Base-by-base conservation (phyloP, 1,140 invertebrate genomes). In the Apolygus lucorum region DNA sequence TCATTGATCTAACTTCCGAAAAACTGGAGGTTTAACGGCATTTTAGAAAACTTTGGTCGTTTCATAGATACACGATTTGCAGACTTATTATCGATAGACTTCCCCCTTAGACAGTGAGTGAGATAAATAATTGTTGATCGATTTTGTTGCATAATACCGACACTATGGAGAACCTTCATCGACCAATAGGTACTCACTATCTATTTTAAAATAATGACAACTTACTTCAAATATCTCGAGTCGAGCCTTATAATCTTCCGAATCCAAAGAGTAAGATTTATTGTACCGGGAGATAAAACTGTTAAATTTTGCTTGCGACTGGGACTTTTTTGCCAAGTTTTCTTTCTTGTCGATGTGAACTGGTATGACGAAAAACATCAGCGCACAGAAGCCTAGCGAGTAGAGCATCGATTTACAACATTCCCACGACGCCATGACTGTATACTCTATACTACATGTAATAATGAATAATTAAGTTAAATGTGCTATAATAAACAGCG, bases 351-450 rank as follows among this genome's bases (percentile, higher is more conserved):
- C 54, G 4, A 59, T 59, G 8, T 22, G 8, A 14, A 59, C 22
- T 4, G 54, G 54, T 11, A 59, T 59, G 13, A 8, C 54, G 4
- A 59, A 8, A 59, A 59, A 59, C 22, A 59, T 4, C 54, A 59
- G 22, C 54, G 22, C 8, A 24, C 54, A 59, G 22, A 59, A 59
- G 22, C 54, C 54, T 11, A 59, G 8, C 11, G 54, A 8, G 54
- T 59, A 17, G 8, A 59, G 22, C 8, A 59, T 4, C 22, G 54
- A 59, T 59, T 59, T 59, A 24, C 54, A 59, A 4, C 11, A 13
- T 24, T 59, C 54, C 54, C 54, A 59, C 54, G 54, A 59, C 8
- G 54, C 54, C 54, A 59, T 59, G n/a, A n/a, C n/a, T n/a, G n/a
- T n/a, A n/a, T n/a, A n/a, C n/a, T n/a, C n/a, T n/a, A n/a, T n/a